A percentile compares a stretch with the other conserved stretches of the same genome.
These are phyloP conservation scores for Pipa parva DNA, from an alignment of 2,113 vertebrate genomes.

Conservation along the genomic window DNA sequence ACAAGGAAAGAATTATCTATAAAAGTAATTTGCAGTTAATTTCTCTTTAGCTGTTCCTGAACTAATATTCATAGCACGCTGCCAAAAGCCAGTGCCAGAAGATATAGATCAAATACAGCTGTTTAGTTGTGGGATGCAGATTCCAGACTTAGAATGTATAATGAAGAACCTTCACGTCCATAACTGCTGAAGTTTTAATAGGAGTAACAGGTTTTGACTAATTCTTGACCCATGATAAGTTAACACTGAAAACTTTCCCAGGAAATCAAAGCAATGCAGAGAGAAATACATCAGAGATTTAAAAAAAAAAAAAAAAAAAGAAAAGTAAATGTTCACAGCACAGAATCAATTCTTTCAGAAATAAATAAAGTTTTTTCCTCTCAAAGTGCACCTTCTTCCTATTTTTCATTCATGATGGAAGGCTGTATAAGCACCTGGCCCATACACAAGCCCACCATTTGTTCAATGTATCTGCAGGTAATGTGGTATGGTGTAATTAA, in stretches of 20 bases:
- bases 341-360: background rate
- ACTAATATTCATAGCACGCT: too few species aligned
- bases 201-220: background rate
- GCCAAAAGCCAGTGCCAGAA: too few species aligned
- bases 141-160: background rate
- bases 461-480: slow-evolving; percentile 73
- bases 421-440: background rate
- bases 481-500: slow-evolving; percentile 85
- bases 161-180: background rate
- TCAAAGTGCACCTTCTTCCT: background rate
- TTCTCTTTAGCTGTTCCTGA: too few species aligned
- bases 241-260: background rate
- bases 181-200: background rate
- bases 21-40: too few species aligned
- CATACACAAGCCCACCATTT: background rate
- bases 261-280: background rate
- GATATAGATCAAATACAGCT: too few species aligned
- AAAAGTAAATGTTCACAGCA: background rate
- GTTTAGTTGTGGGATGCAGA: too few species aligned
- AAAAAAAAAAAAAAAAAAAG: background rate
- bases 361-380: slow-evolving; percentile 26
- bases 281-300: background rate
- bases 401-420: background rate
- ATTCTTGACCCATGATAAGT: background rate
- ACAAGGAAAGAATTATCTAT: too few species aligned